Conservation (phyloP, 1,140 invertebrate genomes). For the Littorina saxatilis region DNA sequence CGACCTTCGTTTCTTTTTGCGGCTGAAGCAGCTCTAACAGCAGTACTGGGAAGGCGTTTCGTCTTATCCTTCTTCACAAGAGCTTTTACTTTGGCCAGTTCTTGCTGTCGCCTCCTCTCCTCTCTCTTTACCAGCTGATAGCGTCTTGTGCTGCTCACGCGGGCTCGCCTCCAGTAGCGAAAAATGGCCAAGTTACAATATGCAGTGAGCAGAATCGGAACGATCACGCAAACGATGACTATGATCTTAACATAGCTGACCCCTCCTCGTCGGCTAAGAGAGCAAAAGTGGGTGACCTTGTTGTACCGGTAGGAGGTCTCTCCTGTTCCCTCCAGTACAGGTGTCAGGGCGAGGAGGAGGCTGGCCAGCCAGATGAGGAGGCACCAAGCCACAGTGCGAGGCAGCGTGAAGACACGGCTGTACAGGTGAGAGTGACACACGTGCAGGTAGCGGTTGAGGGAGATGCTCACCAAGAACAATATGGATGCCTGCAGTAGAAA, state of each 20-base stretch:
- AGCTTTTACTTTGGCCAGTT: neutral
- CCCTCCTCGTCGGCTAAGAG: neutral
- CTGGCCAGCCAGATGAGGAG: neutral
- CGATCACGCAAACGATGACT: neutral
- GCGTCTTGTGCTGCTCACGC: neutral
- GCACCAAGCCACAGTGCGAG: neutral
- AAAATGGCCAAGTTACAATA: constrained; percentile 25
- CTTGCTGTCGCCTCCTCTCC: neutral
- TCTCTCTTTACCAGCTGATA: neutral
- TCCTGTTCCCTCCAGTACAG: neutral
- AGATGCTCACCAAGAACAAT: neutral
- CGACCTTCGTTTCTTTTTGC: too few species aligned
- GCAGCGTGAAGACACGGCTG: neutral
- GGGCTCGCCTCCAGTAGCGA: neutral
- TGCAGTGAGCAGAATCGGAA: constrained; percentile 7
- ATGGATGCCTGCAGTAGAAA: neutral
- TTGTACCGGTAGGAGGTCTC: constrained; percentile 13
- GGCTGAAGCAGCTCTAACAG: too few species aligned
- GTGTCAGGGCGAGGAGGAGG: neutral
- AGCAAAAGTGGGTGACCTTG: constrained; percentile 1
- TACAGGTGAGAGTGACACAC: constrained; percentile 15
- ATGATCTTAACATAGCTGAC: constrained; percentile 1
- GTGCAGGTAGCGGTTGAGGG: constrained; percentile 30
- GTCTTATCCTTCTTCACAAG: neutral
- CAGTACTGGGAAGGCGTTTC: too few species aligned